Percentiles rank a stretch among this genome's conserved stretches.
phyloP scores from a whole-genome alignment of 1,140 invertebrate genomes.

The Cotesia typhae region DNA sequence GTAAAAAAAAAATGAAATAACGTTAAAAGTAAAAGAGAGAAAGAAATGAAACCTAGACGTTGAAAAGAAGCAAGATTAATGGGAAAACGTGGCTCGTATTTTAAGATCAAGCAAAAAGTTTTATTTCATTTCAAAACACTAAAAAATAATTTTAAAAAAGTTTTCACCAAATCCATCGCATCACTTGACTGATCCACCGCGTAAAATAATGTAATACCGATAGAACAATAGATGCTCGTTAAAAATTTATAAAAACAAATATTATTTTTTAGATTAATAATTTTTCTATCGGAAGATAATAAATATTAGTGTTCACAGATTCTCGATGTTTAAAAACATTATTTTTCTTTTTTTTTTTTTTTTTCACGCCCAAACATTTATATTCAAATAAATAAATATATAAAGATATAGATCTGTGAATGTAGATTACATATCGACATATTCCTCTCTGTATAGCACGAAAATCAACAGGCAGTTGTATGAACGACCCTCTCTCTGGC shows the following conservation, averaged over 20 bases:
- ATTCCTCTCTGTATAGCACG: conserved; percentile 4
- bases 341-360: too few species aligned
- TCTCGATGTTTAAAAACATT: not conserved
- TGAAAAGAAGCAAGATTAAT: conserved; percentile 50
- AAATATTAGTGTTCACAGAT: too few species aligned
- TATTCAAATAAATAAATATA: not conserved
- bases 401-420: not conserved
- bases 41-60: conserved; percentile 32
- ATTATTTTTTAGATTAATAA: too few species aligned
- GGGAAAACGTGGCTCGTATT: conserved; percentile 43
- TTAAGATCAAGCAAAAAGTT: conserved; percentile 36
- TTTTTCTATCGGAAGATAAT: too few species aligned
- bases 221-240: too few species aligned
- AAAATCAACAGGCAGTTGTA: conserved; percentile 29
- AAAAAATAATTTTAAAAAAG: too few species aligned
- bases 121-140: conserved; percentile 15
- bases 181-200: too few species aligned
- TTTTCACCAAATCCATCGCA: not conserved
- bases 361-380: not conserved
- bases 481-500: conserved; percentile 23
- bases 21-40: not conserved
- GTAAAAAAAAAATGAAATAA: conserved; percentile 19
- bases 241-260: too few species aligned
- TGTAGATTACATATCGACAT: conserved; percentile 1
- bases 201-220: too few species aligned